Conservation (phyloP, 2,888 invertebrate genomes). For the Strigamia transsilvanica region DNA sequence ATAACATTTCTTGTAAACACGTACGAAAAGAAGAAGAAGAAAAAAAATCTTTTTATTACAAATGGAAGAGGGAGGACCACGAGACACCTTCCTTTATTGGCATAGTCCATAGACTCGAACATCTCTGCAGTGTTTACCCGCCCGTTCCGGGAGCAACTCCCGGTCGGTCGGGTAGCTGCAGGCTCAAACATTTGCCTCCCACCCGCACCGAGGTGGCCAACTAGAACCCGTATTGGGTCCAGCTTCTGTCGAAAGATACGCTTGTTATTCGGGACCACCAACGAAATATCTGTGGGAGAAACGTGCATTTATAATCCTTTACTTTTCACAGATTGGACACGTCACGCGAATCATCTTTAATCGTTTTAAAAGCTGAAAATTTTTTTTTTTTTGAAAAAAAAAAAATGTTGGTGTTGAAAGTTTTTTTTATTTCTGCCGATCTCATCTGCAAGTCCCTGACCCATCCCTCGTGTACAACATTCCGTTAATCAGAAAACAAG, state of each 20-base stretch:
- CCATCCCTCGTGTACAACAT: background rate
- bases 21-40: too few species aligned
- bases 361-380: background rate
- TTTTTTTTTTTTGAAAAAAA: background rate
- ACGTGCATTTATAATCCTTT: constrained; percentile 26
- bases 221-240: background rate
- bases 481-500: constrained; percentile 47
- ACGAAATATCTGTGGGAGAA: background rate
- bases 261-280: constrained; percentile 30
- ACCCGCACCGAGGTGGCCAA: constrained; percentile 19
- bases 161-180: constrained; percentile 29
- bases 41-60: background rate
- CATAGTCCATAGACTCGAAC: background rate
- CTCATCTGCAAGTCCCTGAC: constrained; percentile 10
- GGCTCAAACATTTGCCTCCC: background rate
- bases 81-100: background rate
- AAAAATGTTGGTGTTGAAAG: background rate
- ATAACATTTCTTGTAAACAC: background rate
- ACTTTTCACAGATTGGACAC: background rate
- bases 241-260: constrained; percentile 15
- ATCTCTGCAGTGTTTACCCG: background rate
- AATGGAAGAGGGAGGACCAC: background rate
- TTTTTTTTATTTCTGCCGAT: background rate
- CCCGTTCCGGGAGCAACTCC: constrained; percentile 49
- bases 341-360: constrained; percentile 3